Percentiles rank a stretch among this genome's conserved stretches.
Conservation (phyloP, 2,113 vertebrate genomes). For the Pterocles orientalis region DNA sequence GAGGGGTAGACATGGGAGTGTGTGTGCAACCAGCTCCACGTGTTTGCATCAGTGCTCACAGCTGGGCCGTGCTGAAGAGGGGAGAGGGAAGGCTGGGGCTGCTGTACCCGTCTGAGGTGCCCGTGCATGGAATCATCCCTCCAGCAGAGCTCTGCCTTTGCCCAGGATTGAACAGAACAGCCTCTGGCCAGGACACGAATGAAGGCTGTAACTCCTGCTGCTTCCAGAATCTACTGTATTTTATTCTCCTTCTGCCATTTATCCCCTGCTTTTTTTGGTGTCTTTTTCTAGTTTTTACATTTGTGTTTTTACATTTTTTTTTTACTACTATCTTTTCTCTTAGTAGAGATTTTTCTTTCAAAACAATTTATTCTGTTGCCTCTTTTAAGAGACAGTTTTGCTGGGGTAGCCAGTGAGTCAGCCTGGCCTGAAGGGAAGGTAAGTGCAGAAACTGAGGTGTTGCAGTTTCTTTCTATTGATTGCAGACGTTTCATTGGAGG, state of each 20-base stretch:
- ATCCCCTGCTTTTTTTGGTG: not conserved
- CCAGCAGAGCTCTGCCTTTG: not conserved
- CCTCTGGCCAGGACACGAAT: too few species aligned
- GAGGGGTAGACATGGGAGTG: accelerated
- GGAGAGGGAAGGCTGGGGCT: not conserved
- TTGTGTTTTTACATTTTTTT: not conserved
- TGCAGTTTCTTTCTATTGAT: not conserved
- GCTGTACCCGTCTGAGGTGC: too few species aligned
- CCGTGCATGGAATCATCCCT: accelerated
- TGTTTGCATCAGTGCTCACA: not conserved
- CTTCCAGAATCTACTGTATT: not conserved
- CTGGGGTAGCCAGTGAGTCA: not conserved
- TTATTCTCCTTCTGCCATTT: not conserved
- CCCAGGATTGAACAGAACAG: not conserved
- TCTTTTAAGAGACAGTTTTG: not conserved
- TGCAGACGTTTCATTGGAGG: not conserved
- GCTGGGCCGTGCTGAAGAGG: not conserved
- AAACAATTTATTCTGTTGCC: not conserved
- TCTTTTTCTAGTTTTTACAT: not conserved
- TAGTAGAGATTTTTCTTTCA: not conserved
- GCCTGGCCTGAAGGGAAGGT: not conserved
- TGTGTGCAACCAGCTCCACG: not conserved
- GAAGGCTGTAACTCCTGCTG: not conserved
- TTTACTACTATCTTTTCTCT: not conserved
- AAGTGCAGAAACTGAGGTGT: not conserved